Evolutionary conservation across 92 coral and sea anemone species (phyloP), one percentile per base, ranked within the genome.

Genomic region (Paramuricea clavata): DNA sequence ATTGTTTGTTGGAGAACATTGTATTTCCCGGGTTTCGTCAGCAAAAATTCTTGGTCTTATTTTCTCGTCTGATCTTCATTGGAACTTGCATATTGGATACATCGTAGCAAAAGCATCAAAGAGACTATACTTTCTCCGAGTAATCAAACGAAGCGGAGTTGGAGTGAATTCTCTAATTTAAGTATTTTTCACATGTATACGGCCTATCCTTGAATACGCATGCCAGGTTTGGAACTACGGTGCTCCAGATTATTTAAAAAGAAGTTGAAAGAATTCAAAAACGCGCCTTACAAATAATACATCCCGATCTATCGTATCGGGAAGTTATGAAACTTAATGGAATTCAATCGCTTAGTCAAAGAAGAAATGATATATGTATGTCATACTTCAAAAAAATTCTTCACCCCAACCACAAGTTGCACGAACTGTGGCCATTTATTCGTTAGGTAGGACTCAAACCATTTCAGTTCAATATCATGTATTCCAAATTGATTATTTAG

Each of bases 171-270:
- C 81, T 0, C 12, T 47, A 21, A 0, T 52, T 27, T 22, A 56
- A 44, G 87, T 83, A n/a, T 69, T 69, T 49, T 49, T 64, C 28
- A 47, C 87, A 76, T 83, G 81, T 39, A 83, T 83, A 49, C 26
- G 50, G 34, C 64, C 81, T 52, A 32, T 81, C 23, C 79, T 82
- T 22, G 78, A 82, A 36, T 82, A 39, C 49, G 60, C 64, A 33
- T 82, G 87, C 67, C 87, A 68, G 36, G 87, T 69, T 35, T 43
- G 86, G 86, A 81, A 62, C 19, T 60, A 60, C 59, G 35, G 6
- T 10, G 74, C 60, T n/a, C 16, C 87, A 13, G 77, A 82, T 22
- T 68, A 44, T 26, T 59, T 82, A 21, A 65, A 74, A 82, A 19
- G 76, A 70, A 41, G 28, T 31, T 19, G 76, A 70, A 70, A 34